Evolutionary conservation across 2,113 vertebrate species (phyloP).

Genomic region (Sander lucioperca): DNA sequence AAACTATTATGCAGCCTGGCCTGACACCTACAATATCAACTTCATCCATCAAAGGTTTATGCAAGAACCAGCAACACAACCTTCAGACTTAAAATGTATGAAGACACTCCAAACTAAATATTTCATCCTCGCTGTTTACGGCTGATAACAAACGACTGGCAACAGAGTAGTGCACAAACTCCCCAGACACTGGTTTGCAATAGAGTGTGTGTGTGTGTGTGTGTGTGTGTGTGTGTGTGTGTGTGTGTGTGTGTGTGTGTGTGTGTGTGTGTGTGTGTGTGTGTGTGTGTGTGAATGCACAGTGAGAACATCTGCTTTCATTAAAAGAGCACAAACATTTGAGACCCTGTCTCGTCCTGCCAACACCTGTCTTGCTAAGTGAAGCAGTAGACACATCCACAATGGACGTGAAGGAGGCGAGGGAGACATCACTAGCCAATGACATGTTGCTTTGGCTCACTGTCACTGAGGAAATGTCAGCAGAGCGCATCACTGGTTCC

Average conservation of each 20-base stretch:
- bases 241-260: conserved; percentile 16
- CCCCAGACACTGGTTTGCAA: conserved; percentile 50
- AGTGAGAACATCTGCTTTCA: conserved; percentile 61
- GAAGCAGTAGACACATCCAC: conserved; percentile 67
- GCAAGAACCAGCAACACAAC: conserved; percentile 30
- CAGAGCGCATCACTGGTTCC: conserved; percentile 25
- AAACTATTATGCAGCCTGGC: neutral
- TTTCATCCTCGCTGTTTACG: conserved; percentile 63
- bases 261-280: conserved; percentile 17
- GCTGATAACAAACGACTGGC: conserved; percentile 77
- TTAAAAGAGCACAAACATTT: conserved; percentile 66
- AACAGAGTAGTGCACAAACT: conserved; percentile 55
- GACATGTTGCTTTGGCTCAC: conserved; percentile 73
- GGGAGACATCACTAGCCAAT: conserved; percentile 72
- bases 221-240: conserved; percentile 13
- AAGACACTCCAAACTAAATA: conserved; percentile 61
- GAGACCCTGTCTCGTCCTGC: conserved; percentile 72
- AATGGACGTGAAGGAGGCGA: conserved; percentile 57
- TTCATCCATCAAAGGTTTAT: conserved; percentile 21
- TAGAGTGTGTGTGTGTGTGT: conserved; percentile 21
- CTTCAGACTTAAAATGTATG: conserved; percentile 42
- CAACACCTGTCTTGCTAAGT: conserved; percentile 74
- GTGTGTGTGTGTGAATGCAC: conserved; percentile 13
- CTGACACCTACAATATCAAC: neutral
- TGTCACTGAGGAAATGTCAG: conserved; percentile 79